Evolutionary conservation across 2,113 vertebrate species (phyloP).

Genomic region (Embiotoca jacksoni): DNA sequence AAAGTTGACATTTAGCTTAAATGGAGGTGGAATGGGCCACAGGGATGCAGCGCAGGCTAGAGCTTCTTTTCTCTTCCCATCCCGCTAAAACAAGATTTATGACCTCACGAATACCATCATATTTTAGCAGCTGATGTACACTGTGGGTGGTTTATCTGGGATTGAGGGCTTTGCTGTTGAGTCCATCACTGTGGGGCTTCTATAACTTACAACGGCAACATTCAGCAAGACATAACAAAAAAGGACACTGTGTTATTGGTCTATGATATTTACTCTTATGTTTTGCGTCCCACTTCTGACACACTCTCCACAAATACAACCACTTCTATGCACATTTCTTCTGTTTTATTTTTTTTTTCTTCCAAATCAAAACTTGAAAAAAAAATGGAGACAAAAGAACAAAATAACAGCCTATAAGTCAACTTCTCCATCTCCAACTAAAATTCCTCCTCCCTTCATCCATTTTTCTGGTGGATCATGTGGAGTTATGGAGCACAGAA

Average conservation of each 20-base stretch:
- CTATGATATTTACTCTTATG: slow-evolving; percentile 3
- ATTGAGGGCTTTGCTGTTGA: slow-evolving; percentile 83
- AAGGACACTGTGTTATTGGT: slow-evolving; percentile 48
- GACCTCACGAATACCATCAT: slow-evolving; percentile 82
- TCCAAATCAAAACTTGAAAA: not conserved
- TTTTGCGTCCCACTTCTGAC: slow-evolving; percentile 13
- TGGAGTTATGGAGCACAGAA: slow-evolving; percentile 34
- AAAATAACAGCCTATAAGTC: slow-evolving; percentile 36
- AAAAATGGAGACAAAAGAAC: not conserved
- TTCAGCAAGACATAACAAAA: slow-evolving; percentile 61
- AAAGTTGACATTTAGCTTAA: slow-evolving; percentile 88
- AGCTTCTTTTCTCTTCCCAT: slow-evolving; percentile 74
- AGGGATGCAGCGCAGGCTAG: slow-evolving; percentile 79
- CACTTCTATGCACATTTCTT: slow-evolving; percentile 1
- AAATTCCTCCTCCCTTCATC: slow-evolving; percentile 19
- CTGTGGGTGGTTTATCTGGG: slow-evolving; percentile 84
- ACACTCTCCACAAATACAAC: slow-evolving; percentile 1
- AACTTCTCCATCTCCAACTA: slow-evolving; percentile 11
- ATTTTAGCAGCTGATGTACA: slow-evolving; percentile 84
- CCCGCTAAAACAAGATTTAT: slow-evolving; percentile 85
- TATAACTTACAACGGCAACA: slow-evolving; percentile 74
- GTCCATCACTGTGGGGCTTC: slow-evolving; percentile 77
- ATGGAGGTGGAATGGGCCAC: slow-evolving; percentile 83
- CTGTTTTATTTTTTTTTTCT: not conserved
- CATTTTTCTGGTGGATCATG: slow-evolving; percentile 29